Base-by-base conservation (phyloP, 2,113 vertebrate species). In the Manacus vitellinus region DNA sequence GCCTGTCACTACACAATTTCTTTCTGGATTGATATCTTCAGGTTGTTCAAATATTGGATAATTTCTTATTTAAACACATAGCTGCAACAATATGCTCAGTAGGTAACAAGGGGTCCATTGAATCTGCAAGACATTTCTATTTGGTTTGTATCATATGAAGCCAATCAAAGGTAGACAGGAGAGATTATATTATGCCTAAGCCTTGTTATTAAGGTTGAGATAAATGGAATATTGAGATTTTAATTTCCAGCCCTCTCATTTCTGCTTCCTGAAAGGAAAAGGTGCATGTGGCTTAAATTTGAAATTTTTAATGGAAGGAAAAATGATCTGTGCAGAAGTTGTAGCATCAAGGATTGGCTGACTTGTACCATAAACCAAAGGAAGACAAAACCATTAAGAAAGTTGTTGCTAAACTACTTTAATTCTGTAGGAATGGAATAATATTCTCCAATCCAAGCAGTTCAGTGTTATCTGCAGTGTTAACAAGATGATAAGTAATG, bases 81-180 rank as follows among this genome's bases (percentile, higher is more conserved):
- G 70, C 35, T 91, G 54, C 39, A 91, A 74, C 39, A 63, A 4
- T 85, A 28, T 63, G 46, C 56, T 75, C 47, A 27, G 44, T 46
- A 46, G 52, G 25, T 49, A 82, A 85, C 61, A 90, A 89, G 74
- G n/a, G 33, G 28, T 14, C 28, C 67, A 51, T 76, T 89, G 61
- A 92, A 74, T 93, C 1, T 4, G 25, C 25, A 66, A 37, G 52
- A 49, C 31, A 14, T 75, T 54, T 78, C 27, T 76, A 24, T 93
- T 95, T 95, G 83, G 39, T 79, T 89, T 91, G 62, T 46, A 92
- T 95, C 81, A 62, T 80, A 54, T 76, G 89, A 79, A 94, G 76
- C 37, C 37, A 95, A 80, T 83, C 71, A 49, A 35, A 68, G 31
- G 19, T 81, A 85, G 86, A 79, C 17, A 81, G 65, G 44, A 91